These are phyloP conservation scores for Hyalella azteca DNA, from an alignment of 2,888 invertebrate genomes.

Conservation along the genomic window DNA sequence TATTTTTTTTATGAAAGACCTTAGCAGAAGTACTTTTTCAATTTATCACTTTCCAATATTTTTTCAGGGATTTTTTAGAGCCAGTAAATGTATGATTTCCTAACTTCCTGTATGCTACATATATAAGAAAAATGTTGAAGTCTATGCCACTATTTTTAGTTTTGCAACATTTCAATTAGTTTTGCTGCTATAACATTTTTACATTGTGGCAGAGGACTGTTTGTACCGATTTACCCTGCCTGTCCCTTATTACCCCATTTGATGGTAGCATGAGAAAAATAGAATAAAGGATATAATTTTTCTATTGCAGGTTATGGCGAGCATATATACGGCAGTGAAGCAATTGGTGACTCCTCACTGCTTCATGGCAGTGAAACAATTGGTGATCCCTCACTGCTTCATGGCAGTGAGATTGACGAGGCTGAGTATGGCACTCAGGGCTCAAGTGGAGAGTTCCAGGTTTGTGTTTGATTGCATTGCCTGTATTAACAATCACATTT, in stretches of 20 bases:
- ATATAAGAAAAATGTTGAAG: no score
- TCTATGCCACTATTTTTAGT: background rate
- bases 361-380: background rate
- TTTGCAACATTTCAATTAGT: background rate
- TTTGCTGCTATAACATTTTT: background rate
- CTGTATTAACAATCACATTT: no score
- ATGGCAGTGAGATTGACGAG: background rate
- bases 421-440: background rate
- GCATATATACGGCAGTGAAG: background rate
- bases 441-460: conserved; percentile 21
- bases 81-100: no score
- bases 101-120: no score
- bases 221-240: background rate
- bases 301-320: conserved; percentile 8
- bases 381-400: background rate
- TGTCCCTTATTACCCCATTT: background rate
- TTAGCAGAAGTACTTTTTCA: no score
- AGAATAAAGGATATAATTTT: background rate
- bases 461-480: background rate
- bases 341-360: background rate
- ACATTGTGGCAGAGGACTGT: background rate
- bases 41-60: no score
- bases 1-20: no score
- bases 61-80: no score
- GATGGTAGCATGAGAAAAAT: background rate